Conservation (phyloP, 1,140 invertebrate species). For the Homalodisca vitripennis region DNA sequence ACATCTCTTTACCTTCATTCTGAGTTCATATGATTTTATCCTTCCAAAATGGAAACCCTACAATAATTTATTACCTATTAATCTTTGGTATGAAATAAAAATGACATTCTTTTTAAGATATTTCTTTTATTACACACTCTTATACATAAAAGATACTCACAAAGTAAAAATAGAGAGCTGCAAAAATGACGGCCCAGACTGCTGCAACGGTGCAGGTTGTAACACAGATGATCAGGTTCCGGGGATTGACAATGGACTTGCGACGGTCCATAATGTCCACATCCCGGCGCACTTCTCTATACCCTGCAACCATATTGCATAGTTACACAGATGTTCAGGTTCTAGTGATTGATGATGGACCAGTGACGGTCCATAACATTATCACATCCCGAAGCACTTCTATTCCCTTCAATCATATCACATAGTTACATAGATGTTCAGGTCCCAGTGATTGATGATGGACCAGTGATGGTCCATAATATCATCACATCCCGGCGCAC, state of each 20-base stretch:
- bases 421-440: slow-evolving; percentile 15
- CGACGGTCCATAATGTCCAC: slow-evolving; percentile 2
- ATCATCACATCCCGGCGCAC: background rate
- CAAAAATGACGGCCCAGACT: background rate
- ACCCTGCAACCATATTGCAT: slow-evolving; percentile 8
- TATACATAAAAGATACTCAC: background rate
- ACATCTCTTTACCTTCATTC: too few species aligned
- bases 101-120: too few species aligned
- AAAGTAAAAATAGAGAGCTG: slow-evolving; percentile 1
- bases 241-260: background rate
- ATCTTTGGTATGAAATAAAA: too few species aligned
- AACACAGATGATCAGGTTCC: slow-evolving; percentile 19
- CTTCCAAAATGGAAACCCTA: too few species aligned
- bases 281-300: slow-evolving; percentile 3
- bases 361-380: too few species aligned
- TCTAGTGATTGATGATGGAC: too few species aligned
- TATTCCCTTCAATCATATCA: too few species aligned
- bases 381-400: too few species aligned
- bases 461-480: slow-evolving; percentile 13
- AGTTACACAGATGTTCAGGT: too few species aligned
- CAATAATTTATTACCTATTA: too few species aligned
- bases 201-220: slow-evolving; percentile 7
- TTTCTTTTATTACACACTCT: background rate
- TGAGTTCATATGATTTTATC: too few species aligned
- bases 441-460: background rate